phyloP scores from a whole-genome alignment of 2,888 invertebrate species.

The Alentia gelatinosa region DNA sequence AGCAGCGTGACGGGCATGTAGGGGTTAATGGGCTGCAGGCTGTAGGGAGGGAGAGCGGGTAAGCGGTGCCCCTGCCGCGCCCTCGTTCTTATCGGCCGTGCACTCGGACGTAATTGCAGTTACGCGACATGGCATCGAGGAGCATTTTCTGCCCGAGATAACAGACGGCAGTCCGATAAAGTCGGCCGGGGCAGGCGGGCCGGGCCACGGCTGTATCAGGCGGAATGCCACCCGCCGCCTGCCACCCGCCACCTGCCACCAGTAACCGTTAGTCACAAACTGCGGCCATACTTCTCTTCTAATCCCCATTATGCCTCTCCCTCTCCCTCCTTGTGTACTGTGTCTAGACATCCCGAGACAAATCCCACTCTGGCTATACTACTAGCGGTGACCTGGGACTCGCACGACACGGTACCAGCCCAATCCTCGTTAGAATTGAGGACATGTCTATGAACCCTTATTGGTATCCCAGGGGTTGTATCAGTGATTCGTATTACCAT shows the following conservation, averaged over 20 bases:
- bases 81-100: background rate
- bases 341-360: background rate
- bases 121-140: constrained; percentile 50
- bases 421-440: too few species aligned
- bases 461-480: too few species aligned
- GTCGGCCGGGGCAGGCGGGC: background rate
- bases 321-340: background rate
- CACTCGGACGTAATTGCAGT: constrained; percentile 41
- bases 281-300: too few species aligned
- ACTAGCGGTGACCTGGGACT: background rate
- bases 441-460: too few species aligned
- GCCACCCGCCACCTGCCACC: background rate
- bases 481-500: too few species aligned
- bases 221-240: background rate
- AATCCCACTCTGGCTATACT: background rate
- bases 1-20: background rate
- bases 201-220: background rate
- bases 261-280: too few species aligned
- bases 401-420: too few species aligned
- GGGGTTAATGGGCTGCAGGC: background rate
- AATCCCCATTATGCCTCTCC: background rate
- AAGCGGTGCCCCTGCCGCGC: background rate
- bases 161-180: background rate
- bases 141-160: constrained; percentile 33
- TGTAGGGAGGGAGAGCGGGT: background rate